Conservation (phyloP, 2,113 vertebrate species). For the Scytalopus superciliaris region DNA sequence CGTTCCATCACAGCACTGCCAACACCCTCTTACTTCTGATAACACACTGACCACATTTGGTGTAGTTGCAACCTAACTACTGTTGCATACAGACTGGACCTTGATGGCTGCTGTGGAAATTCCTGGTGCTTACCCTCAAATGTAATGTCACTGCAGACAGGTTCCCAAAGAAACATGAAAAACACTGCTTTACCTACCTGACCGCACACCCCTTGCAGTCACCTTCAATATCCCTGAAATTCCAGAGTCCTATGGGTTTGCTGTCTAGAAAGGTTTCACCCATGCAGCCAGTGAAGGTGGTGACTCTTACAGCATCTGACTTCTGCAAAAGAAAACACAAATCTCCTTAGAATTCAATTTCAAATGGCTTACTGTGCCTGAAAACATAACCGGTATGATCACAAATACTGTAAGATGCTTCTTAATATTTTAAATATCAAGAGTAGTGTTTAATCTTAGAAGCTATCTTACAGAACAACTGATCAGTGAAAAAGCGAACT, state of each 20-base stretch:
- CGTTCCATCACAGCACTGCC: neutral
- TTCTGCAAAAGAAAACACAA: slow-evolving; percentile 76
- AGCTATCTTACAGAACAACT: neutral
- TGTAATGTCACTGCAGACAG: neutral
- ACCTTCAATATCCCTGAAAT: slow-evolving; percentile 91
- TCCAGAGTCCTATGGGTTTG: slow-evolving; percentile 96
- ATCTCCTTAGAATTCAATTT: neutral
- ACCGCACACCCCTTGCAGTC: slow-evolving; percentile 94
- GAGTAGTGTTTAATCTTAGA: neutral
- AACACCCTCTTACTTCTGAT: neutral
- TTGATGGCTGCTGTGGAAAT: neutral
- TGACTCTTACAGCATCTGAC: slow-evolving; percentile 88
- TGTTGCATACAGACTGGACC: neutral
- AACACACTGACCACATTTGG: neutral
- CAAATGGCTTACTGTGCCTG: neutral
- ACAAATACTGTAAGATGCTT: neutral
- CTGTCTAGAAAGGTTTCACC: slow-evolving; percentile 92
- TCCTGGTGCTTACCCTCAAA: neutral
- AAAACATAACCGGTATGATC: neutral
- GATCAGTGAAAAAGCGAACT: neutral
- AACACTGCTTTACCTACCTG: slow-evolving; percentile 77
- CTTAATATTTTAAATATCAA: neutral
- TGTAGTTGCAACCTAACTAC: neutral
- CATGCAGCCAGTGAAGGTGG: slow-evolving; percentile 94
- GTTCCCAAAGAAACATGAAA: neutral